Evolutionary conservation across 2,797 vertebrate genomes (phyloP).

Genomic region (Lagocephalus sceleratus): DNA sequence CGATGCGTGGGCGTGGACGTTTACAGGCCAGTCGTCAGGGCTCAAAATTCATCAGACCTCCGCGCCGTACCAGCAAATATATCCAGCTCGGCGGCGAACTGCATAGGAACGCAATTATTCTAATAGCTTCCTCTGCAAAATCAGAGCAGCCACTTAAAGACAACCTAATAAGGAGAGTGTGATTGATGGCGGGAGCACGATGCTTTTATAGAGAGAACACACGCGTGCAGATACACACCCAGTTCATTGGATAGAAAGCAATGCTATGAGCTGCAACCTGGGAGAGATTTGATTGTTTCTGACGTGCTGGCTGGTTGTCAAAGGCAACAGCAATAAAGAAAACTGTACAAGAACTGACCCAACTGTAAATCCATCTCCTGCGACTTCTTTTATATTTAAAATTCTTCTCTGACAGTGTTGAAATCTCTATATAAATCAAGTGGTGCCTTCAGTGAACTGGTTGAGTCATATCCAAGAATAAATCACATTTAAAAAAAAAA

Average conservation of each 20-base stretch:
- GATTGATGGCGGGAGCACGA: constrained; percentile 63
- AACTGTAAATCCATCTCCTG: not conserved
- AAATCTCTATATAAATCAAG: not conserved
- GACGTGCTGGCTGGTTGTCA: constrained; percentile 1
- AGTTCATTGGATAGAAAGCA: constrained; percentile 42
- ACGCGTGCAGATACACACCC: constrained; percentile 1
- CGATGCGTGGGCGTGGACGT: constrained; percentile 34
- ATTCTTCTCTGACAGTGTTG: not conserved
- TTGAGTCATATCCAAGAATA: not conserved
- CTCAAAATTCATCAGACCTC: constrained; percentile 66
- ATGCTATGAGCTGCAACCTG: constrained; percentile 7
- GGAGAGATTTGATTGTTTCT: constrained; percentile 44
- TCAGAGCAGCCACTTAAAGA: constrained; percentile 64
- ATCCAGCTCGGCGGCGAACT: constrained; percentile 57
- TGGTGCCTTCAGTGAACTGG: not conserved
- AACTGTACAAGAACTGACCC: not conserved
- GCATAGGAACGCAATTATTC: constrained; percentile 73
- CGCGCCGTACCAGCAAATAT: constrained; percentile 66
- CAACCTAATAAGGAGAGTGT: constrained; percentile 67
- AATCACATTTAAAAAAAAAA: too few species aligned
- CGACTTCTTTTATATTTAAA: not conserved
- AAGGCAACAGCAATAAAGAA: not conserved
- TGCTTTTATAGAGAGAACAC: constrained; percentile 29
- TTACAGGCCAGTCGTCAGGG: constrained; percentile 54
- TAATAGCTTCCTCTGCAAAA: constrained; percentile 65